Conservation (phyloP, 2,113 vertebrate genomes). For the Vicugna pacos region DNA sequence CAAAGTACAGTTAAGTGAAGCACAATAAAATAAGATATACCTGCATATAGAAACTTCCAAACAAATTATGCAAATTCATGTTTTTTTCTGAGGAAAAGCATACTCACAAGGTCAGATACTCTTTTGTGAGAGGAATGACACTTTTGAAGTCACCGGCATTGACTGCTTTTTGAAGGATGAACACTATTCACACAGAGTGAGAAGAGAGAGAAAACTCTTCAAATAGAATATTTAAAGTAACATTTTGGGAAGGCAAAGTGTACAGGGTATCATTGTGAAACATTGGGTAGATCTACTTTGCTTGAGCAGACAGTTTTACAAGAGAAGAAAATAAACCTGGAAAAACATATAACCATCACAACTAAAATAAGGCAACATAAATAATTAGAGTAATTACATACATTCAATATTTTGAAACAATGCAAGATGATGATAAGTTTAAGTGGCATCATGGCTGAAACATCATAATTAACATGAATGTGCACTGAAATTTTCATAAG, state of each 20-base stretch:
- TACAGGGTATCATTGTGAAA: not conserved
- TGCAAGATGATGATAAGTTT: not conserved
- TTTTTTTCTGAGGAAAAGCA: not conserved
- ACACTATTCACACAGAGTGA: too few species aligned
- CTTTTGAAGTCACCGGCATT: not conserved
- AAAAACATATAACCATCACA: not conserved
- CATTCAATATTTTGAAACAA: constrained; percentile 8
- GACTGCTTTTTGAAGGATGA: not conserved
- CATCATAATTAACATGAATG: too few species aligned
- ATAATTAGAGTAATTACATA: not conserved
- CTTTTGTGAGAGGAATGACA: not conserved
- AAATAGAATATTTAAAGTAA: not conserved
- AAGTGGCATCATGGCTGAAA: not conserved
- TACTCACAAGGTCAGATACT: not conserved
- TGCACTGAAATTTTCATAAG: too few species aligned
- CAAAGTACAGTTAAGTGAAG: too few species aligned
- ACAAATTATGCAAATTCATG: not conserved
- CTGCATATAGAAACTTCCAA: not conserved
- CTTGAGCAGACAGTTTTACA: not conserved
- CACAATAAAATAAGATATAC: too few species aligned
- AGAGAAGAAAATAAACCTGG: not conserved
- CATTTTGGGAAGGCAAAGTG: not conserved
- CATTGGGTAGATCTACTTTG: not conserved
- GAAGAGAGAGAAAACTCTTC: too few species aligned
- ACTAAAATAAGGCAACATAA: not conserved